Percentiles rank a stretch among this genome's conserved stretches.
Evolutionary conservation across 2,113 vertebrate species (phyloP).

Genomic region (Leucoraja erinaceus): DNA sequence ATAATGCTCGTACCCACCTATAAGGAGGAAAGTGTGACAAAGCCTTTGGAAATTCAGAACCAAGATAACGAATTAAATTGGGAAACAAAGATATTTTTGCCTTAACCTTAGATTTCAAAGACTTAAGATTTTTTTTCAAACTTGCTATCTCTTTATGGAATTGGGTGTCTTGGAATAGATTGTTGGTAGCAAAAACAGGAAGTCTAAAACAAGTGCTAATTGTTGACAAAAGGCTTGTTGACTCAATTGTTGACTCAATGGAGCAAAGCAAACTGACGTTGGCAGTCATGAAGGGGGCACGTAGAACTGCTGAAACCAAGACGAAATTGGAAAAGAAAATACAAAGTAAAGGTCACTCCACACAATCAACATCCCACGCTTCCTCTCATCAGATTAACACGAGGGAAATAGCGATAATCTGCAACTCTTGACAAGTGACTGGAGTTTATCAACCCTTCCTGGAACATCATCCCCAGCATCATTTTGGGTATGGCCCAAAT

Average conservation of each 20-base stretch:
- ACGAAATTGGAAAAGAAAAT: not conserved
- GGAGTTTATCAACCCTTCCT: not conserved
- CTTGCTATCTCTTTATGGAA: not conserved
- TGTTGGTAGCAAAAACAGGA: not conserved
- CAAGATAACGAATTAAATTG: not conserved
- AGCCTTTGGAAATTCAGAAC: not conserved
- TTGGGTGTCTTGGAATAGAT: not conserved
- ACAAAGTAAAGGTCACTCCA: not conserved
- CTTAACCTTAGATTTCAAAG: not conserved
- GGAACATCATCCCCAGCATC: not conserved
- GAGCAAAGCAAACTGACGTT: not conserved
- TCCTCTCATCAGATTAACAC: not conserved
- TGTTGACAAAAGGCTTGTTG: not conserved
- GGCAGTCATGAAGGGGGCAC: no score
- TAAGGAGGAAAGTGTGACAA: not conserved
- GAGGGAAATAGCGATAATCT: not conserved
- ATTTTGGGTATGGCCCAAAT: not conserved
- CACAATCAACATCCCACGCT: no score
- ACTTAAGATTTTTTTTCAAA: not conserved
- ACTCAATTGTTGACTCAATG: no score
- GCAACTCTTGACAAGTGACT: not conserved
- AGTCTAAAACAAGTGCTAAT: not conserved
- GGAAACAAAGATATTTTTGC: not conserved
- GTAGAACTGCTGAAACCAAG: not conserved
- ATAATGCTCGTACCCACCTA: not conserved